phyloP scores from a whole-genome alignment of 2,888 invertebrate genomes.

The Bhutanitis thaidina region DNA sequence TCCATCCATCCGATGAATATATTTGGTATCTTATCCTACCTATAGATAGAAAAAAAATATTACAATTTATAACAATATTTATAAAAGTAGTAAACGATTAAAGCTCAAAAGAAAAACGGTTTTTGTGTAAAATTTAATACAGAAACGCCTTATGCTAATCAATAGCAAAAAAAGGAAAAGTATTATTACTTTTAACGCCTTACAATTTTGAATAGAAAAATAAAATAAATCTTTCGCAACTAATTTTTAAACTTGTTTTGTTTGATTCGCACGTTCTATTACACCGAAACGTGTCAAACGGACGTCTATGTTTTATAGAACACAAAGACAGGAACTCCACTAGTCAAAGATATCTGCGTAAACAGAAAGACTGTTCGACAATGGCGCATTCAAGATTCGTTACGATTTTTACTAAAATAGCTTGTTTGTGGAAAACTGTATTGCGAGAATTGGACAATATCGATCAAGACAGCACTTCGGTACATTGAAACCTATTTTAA shows the following conservation, averaged over 20 bases:
- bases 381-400: conserved; percentile 67
- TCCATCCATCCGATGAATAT: too few relatives aligned
- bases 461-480: background rate
- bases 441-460: background rate
- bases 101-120: too few relatives aligned
- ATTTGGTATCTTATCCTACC: too few relatives aligned
- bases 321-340: conserved; percentile 33
- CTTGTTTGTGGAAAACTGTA: conserved; percentile 29
- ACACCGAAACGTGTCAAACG: conserved; percentile 15
- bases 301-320: conserved; percentile 11
- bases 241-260: background rate
- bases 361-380: conserved; percentile 39
- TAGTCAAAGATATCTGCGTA: conserved; percentile 34
- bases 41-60: too few relatives aligned
- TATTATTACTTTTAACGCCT: too few relatives aligned
- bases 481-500: too few relatives aligned
- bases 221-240: background rate
- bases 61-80: too few relatives aligned
- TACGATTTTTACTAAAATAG: conserved; percentile 50
- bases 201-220: background rate
- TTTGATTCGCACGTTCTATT: conserved; percentile 1
- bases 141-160: too few relatives aligned
- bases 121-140: too few relatives aligned
- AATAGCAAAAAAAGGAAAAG: too few relatives aligned
- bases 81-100: too few relatives aligned